These are phyloP conservation scores for Drosophila punjabiensis DNA, from an alignment of 1,140 invertebrate genomes.

Conservation along the genomic window DNA sequence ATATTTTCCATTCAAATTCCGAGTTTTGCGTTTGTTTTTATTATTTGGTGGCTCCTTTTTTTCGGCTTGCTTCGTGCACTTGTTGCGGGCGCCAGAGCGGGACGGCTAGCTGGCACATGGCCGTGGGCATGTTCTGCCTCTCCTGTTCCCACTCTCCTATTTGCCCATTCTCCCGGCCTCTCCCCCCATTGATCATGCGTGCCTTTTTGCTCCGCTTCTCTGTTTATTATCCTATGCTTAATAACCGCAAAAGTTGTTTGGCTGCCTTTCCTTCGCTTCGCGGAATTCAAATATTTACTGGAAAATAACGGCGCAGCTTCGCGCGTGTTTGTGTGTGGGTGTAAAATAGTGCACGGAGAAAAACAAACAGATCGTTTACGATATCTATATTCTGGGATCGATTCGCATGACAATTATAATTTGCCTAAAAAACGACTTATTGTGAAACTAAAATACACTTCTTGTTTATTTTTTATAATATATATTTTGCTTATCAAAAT, in stretches of 20 bases:
- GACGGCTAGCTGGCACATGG: slow-evolving; percentile 67
- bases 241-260: slow-evolving; percentile 65
- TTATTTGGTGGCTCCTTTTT: slow-evolving; percentile 48
- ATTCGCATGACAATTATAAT: too few relatives aligned
- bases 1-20: slow-evolving; percentile 33
- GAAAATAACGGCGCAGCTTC: slow-evolving; percentile 42
- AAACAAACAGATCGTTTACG: neutral
- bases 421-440: neutral
- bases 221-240: slow-evolving; percentile 62
- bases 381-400: neutral
- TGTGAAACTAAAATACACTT: neutral
- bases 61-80: slow-evolving; percentile 62
- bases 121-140: slow-evolving; percentile 50
- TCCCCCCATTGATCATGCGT: slow-evolving; percentile 69
- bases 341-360: slow-evolving; percentile 9
- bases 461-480: too few relatives aligned
- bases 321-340: slow-evolving; percentile 23
- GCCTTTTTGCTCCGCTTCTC: slow-evolving; percentile 67
- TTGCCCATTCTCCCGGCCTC: slow-evolving; percentile 2
- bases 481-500: neutral
- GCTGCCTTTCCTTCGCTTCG: slow-evolving; percentile 42
- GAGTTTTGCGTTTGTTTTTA: slow-evolving; percentile 1
- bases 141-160: slow-evolving; percentile 38
- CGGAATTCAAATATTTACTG: slow-evolving; percentile 46
- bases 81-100: slow-evolving; percentile 66